Evolutionary conservation across 2,113 vertebrate genomes (phyloP).

Genomic region (Psittacus erithacus): DNA sequence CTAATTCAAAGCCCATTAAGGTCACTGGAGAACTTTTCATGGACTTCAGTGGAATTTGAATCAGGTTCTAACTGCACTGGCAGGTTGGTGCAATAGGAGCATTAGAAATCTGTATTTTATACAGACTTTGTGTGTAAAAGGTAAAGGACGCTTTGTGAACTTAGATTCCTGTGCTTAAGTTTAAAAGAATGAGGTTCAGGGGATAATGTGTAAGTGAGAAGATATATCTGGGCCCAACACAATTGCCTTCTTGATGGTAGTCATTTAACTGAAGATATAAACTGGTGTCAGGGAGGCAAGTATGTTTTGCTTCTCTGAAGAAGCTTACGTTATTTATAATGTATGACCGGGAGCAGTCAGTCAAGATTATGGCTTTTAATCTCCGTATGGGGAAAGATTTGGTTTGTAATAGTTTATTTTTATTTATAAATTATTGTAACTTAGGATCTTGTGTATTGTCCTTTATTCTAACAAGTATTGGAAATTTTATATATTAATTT

Average conservation of each 20-base stretch:
- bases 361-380: slow-evolving; percentile 75
- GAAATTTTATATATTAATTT: slow-evolving; percentile 61
- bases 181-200: background rate
- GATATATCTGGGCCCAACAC: slow-evolving; percentile 71
- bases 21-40: slow-evolving; percentile 12
- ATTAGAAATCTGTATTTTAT: slow-evolving; percentile 37
- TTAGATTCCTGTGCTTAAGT: slow-evolving; percentile 9
- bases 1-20: slow-evolving; percentile 20
- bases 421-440: slow-evolving; percentile 79
- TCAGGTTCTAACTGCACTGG: slow-evolving; percentile 22
- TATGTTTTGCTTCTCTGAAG: slow-evolving; percentile 80
- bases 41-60: slow-evolving; percentile 27
- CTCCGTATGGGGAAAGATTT: slow-evolving; percentile 78
- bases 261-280: slow-evolving; percentile 39
- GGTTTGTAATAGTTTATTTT: slow-evolving; percentile 76
- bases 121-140: background rate
- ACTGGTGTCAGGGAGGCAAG: slow-evolving; percentile 74
- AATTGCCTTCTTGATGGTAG: slow-evolving; percentile 78
- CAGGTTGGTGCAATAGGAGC: slow-evolving; percentile 52
- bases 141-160: slow-evolving; percentile 1
- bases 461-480: slow-evolving; percentile 65
- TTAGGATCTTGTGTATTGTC: slow-evolving; percentile 73
- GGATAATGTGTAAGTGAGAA: slow-evolving; percentile 38
- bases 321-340: slow-evolving; percentile 76
- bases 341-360: slow-evolving; percentile 76